phyloP scores from a whole-genome alignment of 2,888 invertebrate species.

The Scaptomyza cyrtandrae region DNA sequence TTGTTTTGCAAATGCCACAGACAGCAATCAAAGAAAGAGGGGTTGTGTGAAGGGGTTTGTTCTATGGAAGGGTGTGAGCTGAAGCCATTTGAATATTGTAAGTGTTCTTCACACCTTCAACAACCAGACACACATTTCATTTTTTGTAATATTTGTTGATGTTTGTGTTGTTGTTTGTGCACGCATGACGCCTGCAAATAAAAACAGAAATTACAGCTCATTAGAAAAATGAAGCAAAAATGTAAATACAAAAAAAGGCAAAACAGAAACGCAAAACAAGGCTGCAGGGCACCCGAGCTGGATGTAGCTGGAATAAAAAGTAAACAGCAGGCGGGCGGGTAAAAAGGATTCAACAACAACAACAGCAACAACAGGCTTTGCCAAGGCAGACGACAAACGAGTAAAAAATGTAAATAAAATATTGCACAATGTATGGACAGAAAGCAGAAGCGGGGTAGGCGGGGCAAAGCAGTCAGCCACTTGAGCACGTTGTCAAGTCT shows the following conservation, averaged over 20 bases:
- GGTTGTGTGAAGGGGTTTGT: background rate
- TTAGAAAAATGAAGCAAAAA: constrained; percentile 82
- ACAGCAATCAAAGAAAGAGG: constrained; percentile 4
- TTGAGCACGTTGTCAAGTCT: constrained; percentile 77
- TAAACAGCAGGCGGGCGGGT: constrained; percentile 71
- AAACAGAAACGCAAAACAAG: constrained; percentile 28
- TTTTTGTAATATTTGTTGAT: constrained; percentile 17
- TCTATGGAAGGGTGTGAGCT: background rate
- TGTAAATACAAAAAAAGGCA: constrained; percentile 65
- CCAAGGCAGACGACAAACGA: constrained; percentile 72
- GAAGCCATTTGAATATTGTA: constrained; percentile 71
- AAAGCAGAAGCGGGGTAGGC: constrained; percentile 20
- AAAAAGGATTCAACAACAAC: constrained; percentile 71
- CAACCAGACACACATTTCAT: constrained; percentile 36
- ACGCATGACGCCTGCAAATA: constrained; percentile 80
- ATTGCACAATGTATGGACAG: constrained; percentile 61
- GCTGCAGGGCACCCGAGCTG: constrained; percentile 31
- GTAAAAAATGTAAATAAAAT: constrained; percentile 79
- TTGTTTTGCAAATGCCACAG: background rate
- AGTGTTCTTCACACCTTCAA: constrained; percentile 73
- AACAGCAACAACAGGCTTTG: constrained; percentile 62
- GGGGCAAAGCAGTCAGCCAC: constrained; percentile 58
- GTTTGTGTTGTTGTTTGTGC: constrained; percentile 58
- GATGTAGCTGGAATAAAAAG: constrained; percentile 50
- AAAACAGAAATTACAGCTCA: constrained; percentile 82